Conservation (phyloP, 2,113 vertebrate genomes). For the Podiceps cristatus region DNA sequence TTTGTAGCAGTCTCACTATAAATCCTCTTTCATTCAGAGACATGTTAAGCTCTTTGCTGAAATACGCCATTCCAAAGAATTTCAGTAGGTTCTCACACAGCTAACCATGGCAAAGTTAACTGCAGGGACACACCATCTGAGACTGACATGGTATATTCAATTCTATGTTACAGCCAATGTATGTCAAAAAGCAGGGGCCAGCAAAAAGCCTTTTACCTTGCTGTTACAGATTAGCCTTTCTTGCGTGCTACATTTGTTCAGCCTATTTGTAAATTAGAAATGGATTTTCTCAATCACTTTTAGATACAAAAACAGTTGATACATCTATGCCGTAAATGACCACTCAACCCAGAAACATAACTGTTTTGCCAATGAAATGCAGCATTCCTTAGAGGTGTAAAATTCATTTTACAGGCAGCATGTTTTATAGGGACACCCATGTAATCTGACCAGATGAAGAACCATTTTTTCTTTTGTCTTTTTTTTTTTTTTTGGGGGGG, state of each 20-base stretch:
- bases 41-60: conserved; percentile 20
- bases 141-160: background rate
- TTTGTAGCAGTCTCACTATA: conserved; percentile 4
- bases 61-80: background rate
- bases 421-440: background rate
- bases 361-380: background rate
- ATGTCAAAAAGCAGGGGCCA: background rate
- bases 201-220: background rate
- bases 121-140: background rate
- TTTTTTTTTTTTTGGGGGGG: background rate
- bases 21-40: conserved; percentile 3
- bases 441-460: background rate
- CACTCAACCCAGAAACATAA: background rate
- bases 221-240: background rate
- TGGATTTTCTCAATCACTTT: background rate
- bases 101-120: background rate
- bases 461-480: fast-evolving
- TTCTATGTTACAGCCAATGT: background rate
- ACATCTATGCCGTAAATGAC: background rate
- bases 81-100: background rate
- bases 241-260: background rate
- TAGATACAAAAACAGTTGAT: background rate
- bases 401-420: background rate
- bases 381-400: background rate
- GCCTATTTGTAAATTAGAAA: background rate